A percentile compares a stretch with the other conserved stretches of the same genome.
Evolutionary conservation across 2,797 vertebrate species (phyloP).

Genomic region (Xiphophorus birchmanni): DNA sequence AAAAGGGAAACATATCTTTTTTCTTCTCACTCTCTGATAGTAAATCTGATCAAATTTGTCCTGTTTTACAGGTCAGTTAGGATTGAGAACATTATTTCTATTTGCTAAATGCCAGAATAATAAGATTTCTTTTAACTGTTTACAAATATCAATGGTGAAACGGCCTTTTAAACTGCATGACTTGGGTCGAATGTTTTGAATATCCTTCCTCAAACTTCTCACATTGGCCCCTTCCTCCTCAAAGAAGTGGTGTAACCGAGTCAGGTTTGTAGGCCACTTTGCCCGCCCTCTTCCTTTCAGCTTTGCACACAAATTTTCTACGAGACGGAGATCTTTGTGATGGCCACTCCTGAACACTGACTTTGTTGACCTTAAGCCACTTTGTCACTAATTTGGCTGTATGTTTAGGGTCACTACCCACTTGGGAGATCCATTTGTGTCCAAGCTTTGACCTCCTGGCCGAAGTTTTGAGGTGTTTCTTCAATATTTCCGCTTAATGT

Average conservation of each 20-base stretch:
- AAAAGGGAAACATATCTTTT: background rate
- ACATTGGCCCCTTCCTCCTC: background rate
- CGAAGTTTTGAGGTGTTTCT: background rate
- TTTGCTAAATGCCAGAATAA: background rate
- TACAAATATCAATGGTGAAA: background rate
- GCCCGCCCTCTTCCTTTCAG: background rate
- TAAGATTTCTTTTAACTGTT: background rate
- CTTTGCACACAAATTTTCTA: slow-evolving; percentile 5
- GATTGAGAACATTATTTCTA: background rate
- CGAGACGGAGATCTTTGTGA: background rate
- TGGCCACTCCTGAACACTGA: background rate
- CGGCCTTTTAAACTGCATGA: background rate
- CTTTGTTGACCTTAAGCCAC: background rate
- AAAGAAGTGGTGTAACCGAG: background rate
- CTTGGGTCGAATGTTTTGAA: background rate
- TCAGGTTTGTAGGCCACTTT: background rate
- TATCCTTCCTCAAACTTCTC: background rate
- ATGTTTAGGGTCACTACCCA: background rate
- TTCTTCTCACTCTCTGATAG: background rate
- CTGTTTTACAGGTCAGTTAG: background rate
- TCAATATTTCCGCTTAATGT: background rate
- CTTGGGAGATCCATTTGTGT: background rate
- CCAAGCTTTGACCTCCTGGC: background rate
- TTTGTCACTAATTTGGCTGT: background rate
- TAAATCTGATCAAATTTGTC: background rate